These are phyloP conservation scores for Zophobas atratus DNA, from an alignment of 1,140 invertebrate species.

Conservation along the genomic window DNA sequence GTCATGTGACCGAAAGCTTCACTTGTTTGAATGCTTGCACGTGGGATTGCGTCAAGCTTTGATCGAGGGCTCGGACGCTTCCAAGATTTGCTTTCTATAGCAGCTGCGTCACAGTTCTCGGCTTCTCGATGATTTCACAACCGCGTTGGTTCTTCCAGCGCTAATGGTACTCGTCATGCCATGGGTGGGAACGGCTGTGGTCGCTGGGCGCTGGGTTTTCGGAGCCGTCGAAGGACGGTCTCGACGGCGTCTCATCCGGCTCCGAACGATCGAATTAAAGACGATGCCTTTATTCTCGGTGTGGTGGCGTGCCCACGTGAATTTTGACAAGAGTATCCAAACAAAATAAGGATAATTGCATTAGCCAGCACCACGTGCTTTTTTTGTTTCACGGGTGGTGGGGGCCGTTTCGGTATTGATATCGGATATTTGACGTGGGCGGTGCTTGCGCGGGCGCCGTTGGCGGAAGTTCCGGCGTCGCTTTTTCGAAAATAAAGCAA, in stretches of 20 bases:
- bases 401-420: conserved; percentile 63
- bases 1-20: conserved; percentile 67
- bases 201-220: neutral
- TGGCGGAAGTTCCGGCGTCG: conserved; percentile 22
- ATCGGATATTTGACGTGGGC: conserved; percentile 63
- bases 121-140: no score
- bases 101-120: no score
- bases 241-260: neutral
- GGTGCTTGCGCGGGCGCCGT: conserved; percentile 50
- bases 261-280: conserved; percentile 30
- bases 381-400: conserved; percentile 58
- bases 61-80: neutral
- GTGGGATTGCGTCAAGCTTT: conserved; percentile 51
- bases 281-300: neutral
- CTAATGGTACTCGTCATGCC: no score
- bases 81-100: no score
- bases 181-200: neutral
- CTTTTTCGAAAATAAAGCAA: conserved; percentile 56
- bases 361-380: conserved; percentile 62
- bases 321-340: conserved; percentile 52
- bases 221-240: neutral
- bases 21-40: conserved; percentile 66
- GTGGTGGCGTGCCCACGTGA: conserved; percentile 48
- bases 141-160: no score
- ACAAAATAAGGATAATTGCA: conserved; percentile 62